Percentiles rank a stretch among this genome's conserved stretches.
Conservation (phyloP, 2,113 vertebrate genomes). For the Psittacara wagleri region DNA sequence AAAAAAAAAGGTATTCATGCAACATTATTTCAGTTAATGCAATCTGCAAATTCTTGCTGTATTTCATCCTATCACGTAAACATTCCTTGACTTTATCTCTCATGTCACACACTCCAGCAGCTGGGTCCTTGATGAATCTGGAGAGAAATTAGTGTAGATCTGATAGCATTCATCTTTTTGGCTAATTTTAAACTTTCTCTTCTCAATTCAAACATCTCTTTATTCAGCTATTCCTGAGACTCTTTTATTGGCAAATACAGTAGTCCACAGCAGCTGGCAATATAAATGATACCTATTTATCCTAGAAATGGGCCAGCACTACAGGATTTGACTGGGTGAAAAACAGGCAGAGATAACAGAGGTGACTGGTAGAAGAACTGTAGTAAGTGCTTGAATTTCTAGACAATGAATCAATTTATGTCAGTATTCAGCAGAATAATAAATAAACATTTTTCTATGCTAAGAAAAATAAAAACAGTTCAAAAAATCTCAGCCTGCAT, state of each 20-base stretch:
- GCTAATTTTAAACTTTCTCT: conserved; percentile 65
- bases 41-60: conserved; percentile 25
- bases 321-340: background rate
- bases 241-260: conserved; percentile 24
- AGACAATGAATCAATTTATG: background rate
- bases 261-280: conserved; percentile 36
- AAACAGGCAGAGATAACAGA: background rate
- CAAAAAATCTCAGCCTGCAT: background rate
- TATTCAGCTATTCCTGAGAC: conserved; percentile 25
- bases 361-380: background rate
- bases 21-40: conserved; percentile 46
- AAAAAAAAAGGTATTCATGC: background rate
- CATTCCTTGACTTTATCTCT: conserved; percentile 29
- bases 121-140: conserved; percentile 46
- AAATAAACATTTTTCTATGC: background rate
- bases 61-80: conserved; percentile 34
- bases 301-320: background rate
- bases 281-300: conserved; percentile 34
- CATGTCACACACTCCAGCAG: conserved; percentile 31
- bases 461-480: background rate
- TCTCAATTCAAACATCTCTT: conserved; percentile 4
- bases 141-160: conserved; percentile 39
- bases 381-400: background rate
- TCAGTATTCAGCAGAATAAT: background rate
- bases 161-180: conserved; percentile 41